phyloP scores from a whole-genome alignment of 2,113 vertebrate species.

The Mesoclemmys tuberculata region DNA sequence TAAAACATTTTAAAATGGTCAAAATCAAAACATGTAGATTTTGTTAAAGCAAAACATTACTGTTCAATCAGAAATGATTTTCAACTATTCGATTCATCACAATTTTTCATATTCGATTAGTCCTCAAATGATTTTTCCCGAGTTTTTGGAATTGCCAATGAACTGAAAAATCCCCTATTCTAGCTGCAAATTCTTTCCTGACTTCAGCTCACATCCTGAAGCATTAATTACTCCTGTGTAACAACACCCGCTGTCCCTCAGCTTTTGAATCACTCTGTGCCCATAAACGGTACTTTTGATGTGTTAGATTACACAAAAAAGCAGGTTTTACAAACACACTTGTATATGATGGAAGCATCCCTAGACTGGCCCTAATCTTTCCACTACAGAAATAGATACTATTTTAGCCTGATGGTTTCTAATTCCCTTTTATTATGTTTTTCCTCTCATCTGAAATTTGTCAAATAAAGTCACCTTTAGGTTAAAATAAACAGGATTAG shows the following conservation, averaged over 20 bases:
- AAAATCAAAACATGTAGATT: not conserved
- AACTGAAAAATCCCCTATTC: not conserved
- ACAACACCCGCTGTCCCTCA: not conserved
- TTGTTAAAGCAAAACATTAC: not conserved
- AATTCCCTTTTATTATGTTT: not conserved
- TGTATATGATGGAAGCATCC: not conserved
- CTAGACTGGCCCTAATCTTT: not conserved
- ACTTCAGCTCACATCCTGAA: not conserved
- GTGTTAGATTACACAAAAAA: not conserved
- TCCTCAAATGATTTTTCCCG: not conserved
- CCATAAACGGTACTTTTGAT: not conserved
- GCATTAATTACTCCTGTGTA: fast-evolving
- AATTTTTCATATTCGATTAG: not conserved
- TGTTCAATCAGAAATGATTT: not conserved
- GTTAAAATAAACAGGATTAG: not conserved
- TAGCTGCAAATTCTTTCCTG: not conserved
- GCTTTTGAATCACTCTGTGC: not conserved
- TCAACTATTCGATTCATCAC: not conserved
- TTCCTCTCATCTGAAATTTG: not conserved
- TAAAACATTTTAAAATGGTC: not conserved
- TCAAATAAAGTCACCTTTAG: not conserved
- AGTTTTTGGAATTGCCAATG: not conserved
- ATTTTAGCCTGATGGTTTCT: not conserved
- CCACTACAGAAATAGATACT: not conserved
- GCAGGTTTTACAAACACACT: not conserved